These are phyloP conservation scores for Xanthia togata DNA, from an alignment of 2,888 invertebrate species.

Conservation along the genomic window DNA sequence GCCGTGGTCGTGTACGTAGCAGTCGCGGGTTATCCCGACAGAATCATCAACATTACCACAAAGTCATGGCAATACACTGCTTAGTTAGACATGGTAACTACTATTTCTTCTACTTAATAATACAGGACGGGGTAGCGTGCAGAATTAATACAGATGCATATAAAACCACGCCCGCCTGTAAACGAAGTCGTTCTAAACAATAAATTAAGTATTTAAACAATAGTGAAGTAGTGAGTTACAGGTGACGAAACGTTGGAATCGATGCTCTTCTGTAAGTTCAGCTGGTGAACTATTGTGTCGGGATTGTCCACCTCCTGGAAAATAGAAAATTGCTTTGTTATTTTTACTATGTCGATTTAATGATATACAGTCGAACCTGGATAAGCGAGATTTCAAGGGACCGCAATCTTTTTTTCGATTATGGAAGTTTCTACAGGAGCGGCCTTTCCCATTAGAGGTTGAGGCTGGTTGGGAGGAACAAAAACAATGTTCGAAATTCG, in stretches of 20 bases:
- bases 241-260: constrained; percentile 70
- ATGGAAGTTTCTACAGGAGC: too few relatives aligned
- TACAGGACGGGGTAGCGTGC: neutral
- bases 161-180: neutral
- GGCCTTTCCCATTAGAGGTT: too few relatives aligned
- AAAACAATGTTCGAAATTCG: too few relatives aligned
- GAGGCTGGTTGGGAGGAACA: too few relatives aligned
- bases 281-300: constrained; percentile 74
- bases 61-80: constrained; percentile 11
- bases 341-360: too few relatives aligned
- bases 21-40: neutral
- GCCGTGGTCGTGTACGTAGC: neutral
- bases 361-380: too few relatives aligned
- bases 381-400: too few relatives aligned
- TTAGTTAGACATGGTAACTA: constrained; percentile 39
- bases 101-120: constrained; percentile 11
- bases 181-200: constrained; percentile 1
- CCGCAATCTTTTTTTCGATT: too few relatives aligned
- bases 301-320: constrained; percentile 71
- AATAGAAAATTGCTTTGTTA: neutral
- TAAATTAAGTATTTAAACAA: constrained; percentile 70
- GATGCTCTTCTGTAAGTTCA: constrained; percentile 73
- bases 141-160: neutral
- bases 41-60: neutral
- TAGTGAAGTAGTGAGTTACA: constrained; percentile 81